A percentile compares a stretch with the other conserved stretches of the same genome.
phyloP scores from a whole-genome alignment of 2,113 vertebrate genomes.

The Chlorodrepanis virens region DNA sequence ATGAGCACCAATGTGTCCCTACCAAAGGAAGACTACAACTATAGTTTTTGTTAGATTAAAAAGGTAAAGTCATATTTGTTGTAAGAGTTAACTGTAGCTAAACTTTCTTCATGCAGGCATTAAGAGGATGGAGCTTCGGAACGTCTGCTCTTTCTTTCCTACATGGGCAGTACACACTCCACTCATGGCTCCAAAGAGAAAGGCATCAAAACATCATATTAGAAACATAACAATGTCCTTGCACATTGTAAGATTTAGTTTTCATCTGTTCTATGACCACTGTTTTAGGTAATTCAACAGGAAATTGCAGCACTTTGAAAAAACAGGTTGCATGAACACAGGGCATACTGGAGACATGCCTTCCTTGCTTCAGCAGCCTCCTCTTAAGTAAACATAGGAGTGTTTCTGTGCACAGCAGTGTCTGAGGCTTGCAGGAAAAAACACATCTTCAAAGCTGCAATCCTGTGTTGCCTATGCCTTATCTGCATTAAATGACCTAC shows the following conservation, averaged over 20 bases:
- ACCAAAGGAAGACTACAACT: not conserved
- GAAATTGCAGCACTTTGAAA: not conserved
- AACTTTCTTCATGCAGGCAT: not conserved
- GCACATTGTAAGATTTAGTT: not conserved
- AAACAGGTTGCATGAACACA: not conserved
- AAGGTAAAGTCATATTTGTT: not conserved
- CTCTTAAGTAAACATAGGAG: rapidly evolving
- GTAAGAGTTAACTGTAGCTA: not conserved
- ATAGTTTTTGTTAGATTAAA: not conserved
- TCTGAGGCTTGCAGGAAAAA: not conserved
- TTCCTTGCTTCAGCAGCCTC: not conserved
- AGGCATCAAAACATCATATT: not conserved
- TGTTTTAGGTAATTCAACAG: not conserved
- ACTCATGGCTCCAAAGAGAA: not conserved
- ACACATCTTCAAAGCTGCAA: rapidly evolving
- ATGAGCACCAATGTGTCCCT: rapidly evolving
- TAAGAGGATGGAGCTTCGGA: not conserved
- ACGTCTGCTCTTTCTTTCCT: not conserved
- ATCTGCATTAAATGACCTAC: not conserved
- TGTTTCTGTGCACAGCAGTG: not conserved
- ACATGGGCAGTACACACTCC: rapidly evolving
- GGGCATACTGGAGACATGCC: no score
- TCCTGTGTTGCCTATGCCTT: not conserved
- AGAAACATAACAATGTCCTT: not conserved
- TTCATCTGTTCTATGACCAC: not conserved